Evolutionary conservation across 2,113 vertebrate species (phyloP).

Genomic region (Siniperca knerii): DNA sequence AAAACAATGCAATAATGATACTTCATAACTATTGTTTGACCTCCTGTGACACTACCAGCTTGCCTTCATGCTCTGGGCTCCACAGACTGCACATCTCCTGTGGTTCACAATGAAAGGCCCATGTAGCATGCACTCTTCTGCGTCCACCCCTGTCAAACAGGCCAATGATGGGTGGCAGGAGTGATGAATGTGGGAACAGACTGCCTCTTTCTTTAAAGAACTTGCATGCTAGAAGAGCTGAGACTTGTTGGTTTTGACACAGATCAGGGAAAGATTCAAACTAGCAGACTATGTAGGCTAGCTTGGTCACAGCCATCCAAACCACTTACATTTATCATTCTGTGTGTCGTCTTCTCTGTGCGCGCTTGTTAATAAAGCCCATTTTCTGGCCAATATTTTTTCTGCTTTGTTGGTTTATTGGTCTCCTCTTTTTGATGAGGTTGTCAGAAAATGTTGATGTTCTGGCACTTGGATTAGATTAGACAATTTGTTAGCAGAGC

Average conservation of each 20-base stretch:
- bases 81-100: slow-evolving; percentile 19
- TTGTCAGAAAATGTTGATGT: slow-evolving; percentile 25
- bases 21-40: too few species aligned
- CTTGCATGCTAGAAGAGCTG: slow-evolving; percentile 16
- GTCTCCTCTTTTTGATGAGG: slow-evolving; percentile 33
- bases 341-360: slow-evolving; percentile 4
- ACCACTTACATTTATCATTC: slow-evolving; percentile 28
- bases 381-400: slow-evolving; percentile 23
- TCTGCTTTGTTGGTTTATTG: slow-evolving; percentile 17
- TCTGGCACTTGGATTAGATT: slow-evolving; percentile 3
- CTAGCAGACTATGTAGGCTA: neutral
- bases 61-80: slow-evolving; percentile 5
- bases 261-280: slow-evolving; percentile 34
- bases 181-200: slow-evolving; percentile 55
- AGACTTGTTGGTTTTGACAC: slow-evolving; percentile 40
- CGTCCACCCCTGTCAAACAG: slow-evolving; percentile 38
- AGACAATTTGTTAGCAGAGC: slow-evolving; percentile 23
- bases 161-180: slow-evolving; percentile 34
- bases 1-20: too few species aligned
- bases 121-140: slow-evolving; percentile 35
- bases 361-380: slow-evolving; percentile 32
- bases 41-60: neutral
- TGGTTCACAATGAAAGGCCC: slow-evolving; percentile 39
- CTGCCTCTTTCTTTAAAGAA: slow-evolving; percentile 41
- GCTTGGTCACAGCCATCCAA: slow-evolving; percentile 13